Percentiles rank a stretch among this genome's conserved stretches.
Conservation (phyloP, 2,113 vertebrate species). For the Malurus melanocephalus region DNA sequence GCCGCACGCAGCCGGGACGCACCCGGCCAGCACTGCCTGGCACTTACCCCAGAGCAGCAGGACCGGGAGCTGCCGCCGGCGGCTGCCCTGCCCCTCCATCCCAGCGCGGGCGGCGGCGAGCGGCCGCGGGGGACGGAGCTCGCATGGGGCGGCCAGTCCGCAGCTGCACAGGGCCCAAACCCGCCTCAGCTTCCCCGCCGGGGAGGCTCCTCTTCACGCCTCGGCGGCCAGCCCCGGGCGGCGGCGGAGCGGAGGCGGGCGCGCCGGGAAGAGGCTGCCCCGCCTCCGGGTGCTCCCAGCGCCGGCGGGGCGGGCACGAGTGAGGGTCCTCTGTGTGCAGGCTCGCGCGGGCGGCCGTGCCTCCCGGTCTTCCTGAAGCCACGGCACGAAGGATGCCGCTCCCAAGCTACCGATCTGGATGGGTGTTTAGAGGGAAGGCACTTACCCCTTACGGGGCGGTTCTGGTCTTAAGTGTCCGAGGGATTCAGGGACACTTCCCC, state of each 20-base stretch:
- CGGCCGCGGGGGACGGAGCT: neutral
- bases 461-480: neutral
- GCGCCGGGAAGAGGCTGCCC: neutral
- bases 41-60: slow-evolving; percentile 5
- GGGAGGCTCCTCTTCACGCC: neutral
- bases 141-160: neutral
- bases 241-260: neutral
- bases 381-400: accelerated
- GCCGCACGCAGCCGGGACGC: neutral
- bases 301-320: neutral
- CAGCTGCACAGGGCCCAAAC: neutral
- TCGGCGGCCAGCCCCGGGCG: neutral
- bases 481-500: neutral
- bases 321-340: too few relatives aligned
- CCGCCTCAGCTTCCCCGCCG: neutral
- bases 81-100: neutral
- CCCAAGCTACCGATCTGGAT: accelerated
- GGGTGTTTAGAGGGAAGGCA: neutral
- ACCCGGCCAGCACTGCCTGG: neutral
- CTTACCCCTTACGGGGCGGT: neutral
- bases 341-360: accelerated
- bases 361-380: too few relatives aligned
- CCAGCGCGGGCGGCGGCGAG: neutral
- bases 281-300: neutral
- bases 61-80: neutral